Conservation (phyloP, 2,113 vertebrate species). For the Sorex araneus region DNA sequence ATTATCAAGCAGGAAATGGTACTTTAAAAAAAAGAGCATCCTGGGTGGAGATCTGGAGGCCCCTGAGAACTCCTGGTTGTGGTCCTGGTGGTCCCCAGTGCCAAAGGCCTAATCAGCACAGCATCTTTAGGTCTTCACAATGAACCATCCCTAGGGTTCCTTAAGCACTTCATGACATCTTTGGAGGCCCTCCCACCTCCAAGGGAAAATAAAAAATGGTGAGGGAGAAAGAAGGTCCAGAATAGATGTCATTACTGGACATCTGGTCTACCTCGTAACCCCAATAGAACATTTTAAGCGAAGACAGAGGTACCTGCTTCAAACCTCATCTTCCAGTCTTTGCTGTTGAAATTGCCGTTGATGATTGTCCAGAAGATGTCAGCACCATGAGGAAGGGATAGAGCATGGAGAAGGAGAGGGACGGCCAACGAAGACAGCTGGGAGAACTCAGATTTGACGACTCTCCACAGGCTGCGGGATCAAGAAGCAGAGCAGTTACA, state of each 20-base stretch:
- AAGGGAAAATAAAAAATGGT: neutral
- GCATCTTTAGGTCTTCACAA: too few relatives aligned
- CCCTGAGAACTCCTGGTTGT: too few relatives aligned
- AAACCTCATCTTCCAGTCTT: conserved; percentile 99
- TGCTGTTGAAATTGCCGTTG: conserved; percentile 98
- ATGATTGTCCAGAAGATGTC: conserved; percentile 99
- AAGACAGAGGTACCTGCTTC: conserved; percentile 94
- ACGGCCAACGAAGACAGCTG: conserved; percentile 97
- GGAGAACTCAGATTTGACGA: conserved; percentile 98
- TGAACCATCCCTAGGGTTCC: too few relatives aligned
- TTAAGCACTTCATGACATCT: neutral
- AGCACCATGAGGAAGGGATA: conserved; percentile 96
- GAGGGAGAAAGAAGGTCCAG: neutral
- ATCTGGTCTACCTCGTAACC: neutral
- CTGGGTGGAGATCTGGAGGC: too few relatives aligned
- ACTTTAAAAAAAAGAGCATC: neutral
- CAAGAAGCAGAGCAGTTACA: conserved; percentile 55
- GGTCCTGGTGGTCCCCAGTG: too few relatives aligned
- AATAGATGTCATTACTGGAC: neutral
- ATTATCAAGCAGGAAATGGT: neutral
- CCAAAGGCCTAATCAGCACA: too few relatives aligned
- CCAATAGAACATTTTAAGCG: conserved; percentile 38
- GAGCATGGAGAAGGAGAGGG: conserved; percentile 96
- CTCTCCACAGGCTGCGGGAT: conserved; percentile 95
- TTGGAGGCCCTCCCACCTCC: too few relatives aligned